A percentile compares a stretch with the other conserved stretches of the same genome.
Evolutionary conservation across 2,888 invertebrate genomes (phyloP).

Genomic region (Branchipolynoe longqiensis): DNA sequence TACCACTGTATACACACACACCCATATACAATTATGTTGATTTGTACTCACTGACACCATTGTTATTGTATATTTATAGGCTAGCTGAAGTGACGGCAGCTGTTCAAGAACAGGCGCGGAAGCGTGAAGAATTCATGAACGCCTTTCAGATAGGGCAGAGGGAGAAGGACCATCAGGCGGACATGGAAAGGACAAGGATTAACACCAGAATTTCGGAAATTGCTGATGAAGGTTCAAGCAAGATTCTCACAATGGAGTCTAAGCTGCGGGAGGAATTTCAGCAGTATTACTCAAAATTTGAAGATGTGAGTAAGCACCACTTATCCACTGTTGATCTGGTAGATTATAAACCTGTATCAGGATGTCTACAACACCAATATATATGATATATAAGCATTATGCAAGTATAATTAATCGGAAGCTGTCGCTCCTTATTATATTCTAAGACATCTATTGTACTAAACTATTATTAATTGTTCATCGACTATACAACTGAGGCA

Average conservation of each 20-base stretch:
- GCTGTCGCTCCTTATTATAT: too few species aligned
- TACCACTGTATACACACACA: too few species aligned
- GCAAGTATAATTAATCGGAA: too few species aligned
- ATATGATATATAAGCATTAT: too few species aligned
- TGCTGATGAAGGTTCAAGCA: constrained; percentile 79
- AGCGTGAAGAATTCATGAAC: constrained; percentile 79
- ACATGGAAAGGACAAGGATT: constrained; percentile 76
- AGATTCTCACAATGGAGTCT: constrained; percentile 78
- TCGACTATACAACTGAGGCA: too few species aligned
- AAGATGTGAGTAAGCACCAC: constrained; percentile 79
- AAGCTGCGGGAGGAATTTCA: constrained; percentile 80
- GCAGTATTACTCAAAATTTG: constrained; percentile 76
- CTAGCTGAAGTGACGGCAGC: constrained; percentile 68
- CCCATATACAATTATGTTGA: too few species aligned
- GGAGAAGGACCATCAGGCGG: constrained; percentile 78
- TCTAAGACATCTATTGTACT: background rate
- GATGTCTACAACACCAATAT: too few species aligned
- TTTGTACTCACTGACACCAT: too few species aligned
- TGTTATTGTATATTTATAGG: constrained; percentile 62
- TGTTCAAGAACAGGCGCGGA: constrained; percentile 76
- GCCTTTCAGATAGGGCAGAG: constrained; percentile 77
- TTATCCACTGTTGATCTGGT: too few species aligned
- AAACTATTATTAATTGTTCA: background rate
- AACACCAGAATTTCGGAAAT: constrained; percentile 77
- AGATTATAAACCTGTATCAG: too few species aligned